These are phyloP conservation scores for Agriopis aurantiaria DNA, from an alignment of 2,888 invertebrate genomes.

Conservation along the genomic window DNA sequence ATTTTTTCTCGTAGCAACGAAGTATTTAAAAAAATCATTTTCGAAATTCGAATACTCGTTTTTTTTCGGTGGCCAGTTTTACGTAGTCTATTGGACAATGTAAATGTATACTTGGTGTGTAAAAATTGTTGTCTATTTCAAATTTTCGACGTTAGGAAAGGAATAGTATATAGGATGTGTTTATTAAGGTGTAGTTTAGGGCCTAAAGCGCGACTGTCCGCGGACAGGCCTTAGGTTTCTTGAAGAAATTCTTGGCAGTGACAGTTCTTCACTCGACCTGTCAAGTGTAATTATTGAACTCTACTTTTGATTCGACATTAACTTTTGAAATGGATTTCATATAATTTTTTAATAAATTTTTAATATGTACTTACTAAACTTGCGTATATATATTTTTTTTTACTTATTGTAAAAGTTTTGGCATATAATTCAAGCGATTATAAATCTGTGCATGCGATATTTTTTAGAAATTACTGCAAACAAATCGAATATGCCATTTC, in stretches of 20 bases:
- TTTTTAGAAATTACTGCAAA: neutral
- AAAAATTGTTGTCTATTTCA: constrained; percentile 68
- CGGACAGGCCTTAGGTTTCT: constrained; percentile 50
- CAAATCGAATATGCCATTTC: neutral
- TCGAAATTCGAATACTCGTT: constrained; percentile 44
- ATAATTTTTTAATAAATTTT: neutral
- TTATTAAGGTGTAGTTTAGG: constrained; percentile 64
- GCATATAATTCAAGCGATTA: too few species aligned
- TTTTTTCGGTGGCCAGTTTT: constrained; percentile 72
- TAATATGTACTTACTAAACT: neutral
- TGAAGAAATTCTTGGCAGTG: constrained; percentile 50
- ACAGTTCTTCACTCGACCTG: constrained; percentile 48
- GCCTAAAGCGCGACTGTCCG: constrained; percentile 53
- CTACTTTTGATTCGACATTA: constrained; percentile 42
- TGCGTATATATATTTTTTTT: neutral
- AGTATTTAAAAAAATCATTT: constrained; percentile 65
- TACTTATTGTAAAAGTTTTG: neutral
- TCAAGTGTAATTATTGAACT: constrained; percentile 31
- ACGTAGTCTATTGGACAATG: constrained; percentile 57
- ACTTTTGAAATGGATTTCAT: constrained; percentile 2
- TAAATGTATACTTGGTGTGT: constrained; percentile 66
- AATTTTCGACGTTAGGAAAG: constrained; percentile 65
- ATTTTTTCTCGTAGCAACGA: constrained; percentile 81
- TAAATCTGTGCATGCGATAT: neutral
- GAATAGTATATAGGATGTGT: constrained; percentile 52